Base-by-base conservation (phyloP, 2,888 invertebrate genomes). In the Tiliacea citrago region DNA sequence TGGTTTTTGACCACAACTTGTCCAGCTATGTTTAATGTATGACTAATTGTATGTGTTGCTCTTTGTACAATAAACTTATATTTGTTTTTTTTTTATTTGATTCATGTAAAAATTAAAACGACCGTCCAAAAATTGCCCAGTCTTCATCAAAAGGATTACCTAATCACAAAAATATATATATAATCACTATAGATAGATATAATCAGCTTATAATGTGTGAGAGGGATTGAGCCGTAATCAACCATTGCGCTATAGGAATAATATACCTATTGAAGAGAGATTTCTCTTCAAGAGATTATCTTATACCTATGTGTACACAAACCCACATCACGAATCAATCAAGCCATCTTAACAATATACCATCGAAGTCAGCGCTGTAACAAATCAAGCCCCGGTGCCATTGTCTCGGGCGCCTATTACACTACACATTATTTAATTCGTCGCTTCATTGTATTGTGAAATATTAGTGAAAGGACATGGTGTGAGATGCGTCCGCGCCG, bases 381-480 rank as follows among this genome's bases (percentile, higher is more conserved):
- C 57, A 79, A 73, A 49, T 61, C 45, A 80, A 68, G 62, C 49
- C 7, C 62, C 81, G 47, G 49, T 55, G 29, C 61, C 35, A 73
- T 84, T 81, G 85, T 81, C 72, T 77, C 24, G 2, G 16, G 16
- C 45, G 4, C 39, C 39, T 71, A 74, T 76, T 75, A 79, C 61
- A 82, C 57, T 68, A 29, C 49, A 58, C 77, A 76, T 77, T 82
- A 86, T 76, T 86, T 75, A 77, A 86, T 77, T 81, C 73, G 53
- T 68, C 66, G 53, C 63, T 61, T 82, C 69, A 71, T 74, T 71
- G 66, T 60, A 69, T 88, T 85, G 77, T 63, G 79, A 70, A 87
- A 85, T 76, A 84, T 81, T 77, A 84, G 88, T 86, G 88, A 88
- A 88, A 88, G 89, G 88, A 88, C 71, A 80, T 65, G 68, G 81